Conservation (phyloP, 2,113 vertebrate genomes). For the Pimephales promelas region DNA sequence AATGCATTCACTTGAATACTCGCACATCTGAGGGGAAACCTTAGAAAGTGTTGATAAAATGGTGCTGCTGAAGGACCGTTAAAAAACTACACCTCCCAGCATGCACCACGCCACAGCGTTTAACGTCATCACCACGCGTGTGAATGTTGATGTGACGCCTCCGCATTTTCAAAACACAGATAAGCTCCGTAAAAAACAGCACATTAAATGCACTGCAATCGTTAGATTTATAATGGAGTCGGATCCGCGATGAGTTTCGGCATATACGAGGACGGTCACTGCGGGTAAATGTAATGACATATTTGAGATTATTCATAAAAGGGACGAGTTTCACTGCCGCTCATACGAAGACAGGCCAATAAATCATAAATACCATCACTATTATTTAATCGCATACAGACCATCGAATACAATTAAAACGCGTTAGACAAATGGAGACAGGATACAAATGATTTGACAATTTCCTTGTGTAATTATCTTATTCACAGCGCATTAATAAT, state of each 20-base stretch:
- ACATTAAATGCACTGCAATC: neutral
- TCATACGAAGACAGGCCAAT: neutral
- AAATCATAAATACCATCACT: neutral
- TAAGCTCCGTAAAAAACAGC: neutral
- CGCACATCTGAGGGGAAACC: neutral
- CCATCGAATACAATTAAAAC: neutral
- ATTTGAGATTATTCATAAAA: neutral
- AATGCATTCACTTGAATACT: neutral
- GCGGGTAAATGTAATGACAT: neutral
- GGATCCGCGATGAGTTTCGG: neutral
- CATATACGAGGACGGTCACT: neutral
- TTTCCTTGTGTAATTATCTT: neutral
- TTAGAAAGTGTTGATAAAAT: conserved; percentile 63
- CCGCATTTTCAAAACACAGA: conserved; percentile 55
- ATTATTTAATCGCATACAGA: neutral
- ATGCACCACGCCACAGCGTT: conserved; percentile 55
- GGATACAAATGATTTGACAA: neutral
- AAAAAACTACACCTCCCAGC: conserved; percentile 66
- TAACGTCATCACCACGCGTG: conserved; percentile 54
- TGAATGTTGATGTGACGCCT: conserved; percentile 46
- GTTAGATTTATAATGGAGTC: neutral
- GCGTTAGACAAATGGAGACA: neutral
- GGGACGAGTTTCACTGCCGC: neutral
- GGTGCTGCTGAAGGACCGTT: conserved; percentile 52
- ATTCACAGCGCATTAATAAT: neutral